A percentile compares a stretch with the other conserved stretches of the same genome.
These are phyloP conservation scores for Zhengitettix transpicula DNA, from an alignment of 2,888 invertebrate species.

Conservation along the genomic window DNA sequence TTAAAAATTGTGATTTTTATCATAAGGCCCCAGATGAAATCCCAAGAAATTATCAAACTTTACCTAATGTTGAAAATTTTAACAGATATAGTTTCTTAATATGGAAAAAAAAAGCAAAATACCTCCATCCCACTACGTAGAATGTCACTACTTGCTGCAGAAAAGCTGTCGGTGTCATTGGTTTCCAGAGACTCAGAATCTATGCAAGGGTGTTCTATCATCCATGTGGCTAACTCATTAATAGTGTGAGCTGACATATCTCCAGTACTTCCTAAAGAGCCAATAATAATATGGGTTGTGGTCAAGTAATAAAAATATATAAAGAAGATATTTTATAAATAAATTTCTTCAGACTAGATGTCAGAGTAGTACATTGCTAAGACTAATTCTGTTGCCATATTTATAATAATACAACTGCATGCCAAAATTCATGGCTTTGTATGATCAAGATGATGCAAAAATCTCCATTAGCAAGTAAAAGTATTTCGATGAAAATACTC, in stretches of 20 bases:
- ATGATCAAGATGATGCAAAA: background rate
- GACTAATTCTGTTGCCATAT: too few species aligned
- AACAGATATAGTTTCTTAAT: too few species aligned
- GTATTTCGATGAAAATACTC: background rate
- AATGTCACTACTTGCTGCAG: background rate
- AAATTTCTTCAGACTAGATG: too few species aligned
- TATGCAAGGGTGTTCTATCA: slow-evolving; percentile 40
- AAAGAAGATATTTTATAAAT: too few species aligned
- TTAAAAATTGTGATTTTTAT: too few species aligned
- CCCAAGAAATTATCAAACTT: too few species aligned
- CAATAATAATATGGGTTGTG: slow-evolving; percentile 2
- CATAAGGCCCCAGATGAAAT: background rate
- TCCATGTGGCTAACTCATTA: slow-evolving; percentile 43
- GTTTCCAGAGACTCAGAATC: slow-evolving; percentile 17
- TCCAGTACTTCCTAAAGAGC: slow-evolving; percentile 21
- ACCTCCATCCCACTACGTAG: slow-evolving; percentile 5
- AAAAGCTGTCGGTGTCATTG: slow-evolving; percentile 6
- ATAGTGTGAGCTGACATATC: slow-evolving; percentile 32
- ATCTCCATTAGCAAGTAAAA: background rate
- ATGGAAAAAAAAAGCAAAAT: background rate
- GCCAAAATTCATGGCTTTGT: too few species aligned
- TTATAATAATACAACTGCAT: too few species aligned
- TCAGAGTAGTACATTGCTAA: too few species aligned
- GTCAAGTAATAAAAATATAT: too few species aligned
- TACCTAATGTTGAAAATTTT: too few species aligned